A percentile compares a stretch with the other conserved stretches of the same genome.
These are phyloP conservation scores for Melospiza georgiana DNA, from an alignment of 2,113 vertebrate genomes.

Conservation along the genomic window DNA sequence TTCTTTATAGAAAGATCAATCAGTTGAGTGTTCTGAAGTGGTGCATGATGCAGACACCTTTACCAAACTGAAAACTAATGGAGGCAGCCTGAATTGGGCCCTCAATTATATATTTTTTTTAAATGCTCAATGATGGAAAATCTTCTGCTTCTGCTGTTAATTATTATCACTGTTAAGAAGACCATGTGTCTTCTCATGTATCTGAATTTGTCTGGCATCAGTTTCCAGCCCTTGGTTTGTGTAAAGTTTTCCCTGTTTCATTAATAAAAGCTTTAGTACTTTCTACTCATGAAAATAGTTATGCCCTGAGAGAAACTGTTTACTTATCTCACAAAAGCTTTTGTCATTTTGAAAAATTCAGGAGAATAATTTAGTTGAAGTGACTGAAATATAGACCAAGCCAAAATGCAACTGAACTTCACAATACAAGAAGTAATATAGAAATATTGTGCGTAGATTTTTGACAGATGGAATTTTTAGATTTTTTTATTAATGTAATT, in stretches of 20 bases:
- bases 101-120: background rate
- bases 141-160: background rate
- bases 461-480: background rate
- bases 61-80: background rate
- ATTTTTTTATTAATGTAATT: background rate
- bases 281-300: background rate
- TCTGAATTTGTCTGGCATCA: background rate
- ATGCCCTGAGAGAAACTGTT: background rate
- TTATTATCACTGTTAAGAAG: background rate
- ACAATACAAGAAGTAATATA: background rate
- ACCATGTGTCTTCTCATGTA: background rate
- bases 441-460: background rate
- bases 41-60: background rate
- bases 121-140: background rate
- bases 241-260: background rate
- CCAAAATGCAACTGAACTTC: background rate
- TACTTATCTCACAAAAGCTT: background rate
- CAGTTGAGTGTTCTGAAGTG: background rate
- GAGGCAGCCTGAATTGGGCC: background rate
- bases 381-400: background rate
- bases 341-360: background rate
- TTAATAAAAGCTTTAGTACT: background rate
- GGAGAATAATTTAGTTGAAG: background rate
- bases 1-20: background rate
- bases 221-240: background rate